These are phyloP conservation scores for Cheilosia pagana DNA, from an alignment of 2,888 invertebrate species.

Conservation along the genomic window DNA sequence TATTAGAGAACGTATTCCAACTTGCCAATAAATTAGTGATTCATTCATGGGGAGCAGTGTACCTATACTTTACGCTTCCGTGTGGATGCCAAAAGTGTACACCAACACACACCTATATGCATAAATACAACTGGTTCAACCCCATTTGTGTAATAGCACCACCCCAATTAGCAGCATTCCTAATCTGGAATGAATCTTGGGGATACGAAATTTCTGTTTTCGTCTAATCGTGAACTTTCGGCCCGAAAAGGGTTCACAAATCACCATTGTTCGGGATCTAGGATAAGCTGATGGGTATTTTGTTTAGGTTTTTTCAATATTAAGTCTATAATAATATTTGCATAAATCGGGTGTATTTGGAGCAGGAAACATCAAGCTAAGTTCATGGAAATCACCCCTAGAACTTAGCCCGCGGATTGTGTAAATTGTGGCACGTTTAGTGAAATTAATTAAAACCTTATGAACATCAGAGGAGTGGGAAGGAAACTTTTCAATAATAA, in stretches of 20 bases:
- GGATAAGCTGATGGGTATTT: not conserved
- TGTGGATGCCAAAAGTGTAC: too few relatives aligned
- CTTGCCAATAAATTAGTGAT: not conserved
- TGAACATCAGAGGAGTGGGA: not conserved
- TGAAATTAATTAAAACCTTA: constrained; percentile 13
- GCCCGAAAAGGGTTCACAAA: constrained; percentile 16
- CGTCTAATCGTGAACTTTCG: not conserved
- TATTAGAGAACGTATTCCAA: not conserved
- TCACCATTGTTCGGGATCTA: constrained; percentile 1
- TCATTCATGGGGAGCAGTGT: too few relatives aligned
- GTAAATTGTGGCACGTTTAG: constrained; percentile 3
- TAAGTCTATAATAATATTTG: constrained; percentile 2
- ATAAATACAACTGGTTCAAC: too few relatives aligned
- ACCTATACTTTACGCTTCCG: too few relatives aligned
- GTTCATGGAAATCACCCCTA: not conserved
- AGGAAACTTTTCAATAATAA: not conserved
- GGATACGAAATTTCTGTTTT: not conserved
- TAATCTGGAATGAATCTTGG: not conserved
- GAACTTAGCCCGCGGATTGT: not conserved
- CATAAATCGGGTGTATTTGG: not conserved
- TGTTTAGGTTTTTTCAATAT: constrained; percentile 5
- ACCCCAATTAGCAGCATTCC: not conserved
- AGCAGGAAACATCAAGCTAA: too few relatives aligned
- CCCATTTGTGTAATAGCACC: not conserved
- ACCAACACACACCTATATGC: too few relatives aligned